Conservation (phyloP, 1,140 invertebrate genomes). For the honey bee (Apis mellifera) region DNA sequence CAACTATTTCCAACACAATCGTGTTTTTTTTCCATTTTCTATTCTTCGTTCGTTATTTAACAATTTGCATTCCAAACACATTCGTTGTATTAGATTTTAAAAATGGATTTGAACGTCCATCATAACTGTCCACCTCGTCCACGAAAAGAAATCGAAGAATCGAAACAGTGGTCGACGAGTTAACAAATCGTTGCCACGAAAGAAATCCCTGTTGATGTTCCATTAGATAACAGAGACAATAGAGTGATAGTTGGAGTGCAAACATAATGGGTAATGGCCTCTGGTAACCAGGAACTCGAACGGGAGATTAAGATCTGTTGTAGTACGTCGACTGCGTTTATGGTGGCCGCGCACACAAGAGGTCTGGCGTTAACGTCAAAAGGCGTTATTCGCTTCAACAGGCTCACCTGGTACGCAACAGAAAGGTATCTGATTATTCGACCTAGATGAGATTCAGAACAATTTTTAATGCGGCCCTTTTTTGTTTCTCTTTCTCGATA, state of each 20-base stretch:
- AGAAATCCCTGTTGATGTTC: constrained; percentile 11
- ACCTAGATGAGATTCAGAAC: constrained; percentile 54
- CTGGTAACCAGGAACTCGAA: constrained; percentile 64
- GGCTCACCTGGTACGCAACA: constrained; percentile 66
- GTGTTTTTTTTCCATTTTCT: background rate
- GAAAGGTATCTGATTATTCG: constrained; percentile 61
- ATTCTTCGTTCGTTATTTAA: background rate
- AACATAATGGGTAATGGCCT: constrained; percentile 69
- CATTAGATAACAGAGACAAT: constrained; percentile 65
- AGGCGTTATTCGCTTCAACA: constrained; percentile 68
- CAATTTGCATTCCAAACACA: no score
- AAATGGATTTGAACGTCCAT: no score
- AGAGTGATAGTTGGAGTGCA: constrained; percentile 56
- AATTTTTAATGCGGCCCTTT: constrained; percentile 64
- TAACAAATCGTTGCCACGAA: constrained; percentile 35
- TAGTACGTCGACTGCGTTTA: constrained; percentile 64
- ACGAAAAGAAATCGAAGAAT: background rate
- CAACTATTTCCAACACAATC: background rate
- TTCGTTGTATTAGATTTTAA: no score
- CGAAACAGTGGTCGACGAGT: background rate
- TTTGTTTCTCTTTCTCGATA: constrained; percentile 57
- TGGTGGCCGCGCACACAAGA: constrained; percentile 55
- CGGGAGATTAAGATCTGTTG: constrained; percentile 68
- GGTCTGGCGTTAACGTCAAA: constrained; percentile 71
- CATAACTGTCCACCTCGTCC: background rate